These are phyloP conservation scores for Prorops nasuta DNA, from an alignment of 1,140 invertebrate genomes.

Conservation along the genomic window DNA sequence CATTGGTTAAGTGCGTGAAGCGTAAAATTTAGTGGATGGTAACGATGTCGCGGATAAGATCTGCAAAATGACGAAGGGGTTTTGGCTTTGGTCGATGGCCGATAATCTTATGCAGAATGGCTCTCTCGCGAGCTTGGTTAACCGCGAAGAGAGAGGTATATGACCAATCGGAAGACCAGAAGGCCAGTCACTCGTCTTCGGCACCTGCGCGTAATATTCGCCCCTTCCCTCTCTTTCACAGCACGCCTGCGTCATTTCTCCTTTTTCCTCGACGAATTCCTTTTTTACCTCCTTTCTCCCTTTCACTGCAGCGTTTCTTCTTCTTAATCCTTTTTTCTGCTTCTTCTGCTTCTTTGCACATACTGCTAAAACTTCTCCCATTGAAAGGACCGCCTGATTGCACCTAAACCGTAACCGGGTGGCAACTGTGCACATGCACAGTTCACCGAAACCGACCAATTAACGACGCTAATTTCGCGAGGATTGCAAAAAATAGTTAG, in stretches of 20 bases:
- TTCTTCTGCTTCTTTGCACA: not conserved
- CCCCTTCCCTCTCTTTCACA: no score
- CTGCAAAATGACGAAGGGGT: not conserved
- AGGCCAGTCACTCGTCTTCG: constrained; percentile 4
- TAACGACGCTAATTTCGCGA: constrained; percentile 21
- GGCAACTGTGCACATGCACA: constrained; percentile 13
- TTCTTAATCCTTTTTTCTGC: not conserved
- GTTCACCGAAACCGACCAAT: constrained; percentile 12
- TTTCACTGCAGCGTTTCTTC: constrained; percentile 1
- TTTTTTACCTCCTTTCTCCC: not conserved
- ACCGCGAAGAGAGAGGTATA: not conserved
- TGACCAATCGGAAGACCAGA: not conserved
- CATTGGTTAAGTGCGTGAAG: not conserved
- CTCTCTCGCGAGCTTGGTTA: not conserved
- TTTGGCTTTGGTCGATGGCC: not conserved
- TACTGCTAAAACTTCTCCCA: not conserved
- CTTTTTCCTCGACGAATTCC: not conserved
- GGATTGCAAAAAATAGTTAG: not conserved
- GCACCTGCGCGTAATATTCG: constrained; percentile 6
- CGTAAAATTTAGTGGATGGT: not conserved
- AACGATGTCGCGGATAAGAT: no score
- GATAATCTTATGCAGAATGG: constrained; percentile 3
- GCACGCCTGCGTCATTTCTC: no score
- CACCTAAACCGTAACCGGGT: no score
- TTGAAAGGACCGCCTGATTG: constrained; percentile 1